These are phyloP conservation scores for Catharus bicknelli DNA, from an alignment of 2,113 vertebrate species.

Conservation along the genomic window DNA sequence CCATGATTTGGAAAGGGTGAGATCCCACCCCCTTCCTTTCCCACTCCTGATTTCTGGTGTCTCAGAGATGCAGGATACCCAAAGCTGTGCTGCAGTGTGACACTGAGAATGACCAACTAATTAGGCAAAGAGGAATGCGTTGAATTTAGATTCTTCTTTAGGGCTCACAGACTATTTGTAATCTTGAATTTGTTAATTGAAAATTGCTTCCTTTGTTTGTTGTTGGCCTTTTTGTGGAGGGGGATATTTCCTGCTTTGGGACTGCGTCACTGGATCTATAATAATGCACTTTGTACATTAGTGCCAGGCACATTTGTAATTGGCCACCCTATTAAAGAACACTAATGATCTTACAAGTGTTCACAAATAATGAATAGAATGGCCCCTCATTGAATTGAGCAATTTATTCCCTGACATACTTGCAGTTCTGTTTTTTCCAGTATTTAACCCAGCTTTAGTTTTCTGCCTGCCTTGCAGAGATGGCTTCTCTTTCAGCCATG, in stretches of 20 bases:
- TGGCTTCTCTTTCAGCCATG: neutral
- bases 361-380: conserved; percentile 62
- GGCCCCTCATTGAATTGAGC: conserved; percentile 34
- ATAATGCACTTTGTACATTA: conserved; percentile 56
- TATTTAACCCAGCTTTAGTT: conserved; percentile 50
- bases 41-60: neutral
- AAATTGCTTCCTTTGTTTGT: conserved; percentile 62
- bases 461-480: conserved; percentile 11
- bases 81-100: neutral
- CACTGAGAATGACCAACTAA: neutral
- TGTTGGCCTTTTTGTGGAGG: conserved; percentile 33
- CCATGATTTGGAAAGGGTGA: neutral
- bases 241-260: conserved; percentile 52
- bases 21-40: neutral
- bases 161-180: conserved; percentile 34
- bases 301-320: conserved; percentile 59
- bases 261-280: conserved; percentile 20
- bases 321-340: conserved; percentile 51
- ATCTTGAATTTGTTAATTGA: conserved; percentile 56
- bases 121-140: neutral
- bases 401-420: conserved; percentile 53
- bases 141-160: conserved; percentile 28
- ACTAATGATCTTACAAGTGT: conserved; percentile 56
- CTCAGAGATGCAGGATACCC: neutral
- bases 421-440: conserved; percentile 43